Conservation (phyloP, 1,140 invertebrate genomes). For the Caerostris darwini region DNA sequence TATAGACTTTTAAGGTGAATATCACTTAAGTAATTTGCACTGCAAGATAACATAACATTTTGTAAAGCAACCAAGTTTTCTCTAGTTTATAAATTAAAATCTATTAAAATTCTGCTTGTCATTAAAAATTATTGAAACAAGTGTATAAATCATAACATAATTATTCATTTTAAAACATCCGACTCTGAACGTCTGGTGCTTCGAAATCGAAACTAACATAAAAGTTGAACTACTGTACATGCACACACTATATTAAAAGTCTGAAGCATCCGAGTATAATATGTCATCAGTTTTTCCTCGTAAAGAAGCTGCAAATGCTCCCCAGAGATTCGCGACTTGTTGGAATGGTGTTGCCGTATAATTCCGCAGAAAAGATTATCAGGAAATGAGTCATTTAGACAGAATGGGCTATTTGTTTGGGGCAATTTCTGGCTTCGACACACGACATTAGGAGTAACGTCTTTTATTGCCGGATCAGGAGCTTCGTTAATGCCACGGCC, state of each 20-base stretch:
- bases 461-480: slow-evolving; percentile 69
- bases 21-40: no score
- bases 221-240: not conserved
- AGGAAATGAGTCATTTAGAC: slow-evolving; percentile 77
- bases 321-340: slow-evolving; percentile 43
- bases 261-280: not conserved
- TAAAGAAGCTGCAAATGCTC: not conserved
- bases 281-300: not conserved
- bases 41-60: no score
- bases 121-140: no score
- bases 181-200: no score
- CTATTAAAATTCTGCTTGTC: no score
- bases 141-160: no score
- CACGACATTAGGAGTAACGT: slow-evolving; percentile 67
- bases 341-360: slow-evolving; percentile 7
- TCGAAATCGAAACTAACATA: no score
- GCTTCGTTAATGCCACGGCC: slow-evolving; percentile 60
- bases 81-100: no score
- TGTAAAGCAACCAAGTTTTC: no score
- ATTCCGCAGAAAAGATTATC: slow-evolving; percentile 64
- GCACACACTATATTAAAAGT: not conserved
- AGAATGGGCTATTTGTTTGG: slow-evolving; percentile 77
- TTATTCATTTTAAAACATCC: no score
- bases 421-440: slow-evolving; percentile 70
- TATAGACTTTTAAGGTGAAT: no score